Evolutionary conservation across 2,888 invertebrate genomes (phyloP), one percentile per base, ranked within the genome.

Genomic region (Diadromus collaris): DNA sequence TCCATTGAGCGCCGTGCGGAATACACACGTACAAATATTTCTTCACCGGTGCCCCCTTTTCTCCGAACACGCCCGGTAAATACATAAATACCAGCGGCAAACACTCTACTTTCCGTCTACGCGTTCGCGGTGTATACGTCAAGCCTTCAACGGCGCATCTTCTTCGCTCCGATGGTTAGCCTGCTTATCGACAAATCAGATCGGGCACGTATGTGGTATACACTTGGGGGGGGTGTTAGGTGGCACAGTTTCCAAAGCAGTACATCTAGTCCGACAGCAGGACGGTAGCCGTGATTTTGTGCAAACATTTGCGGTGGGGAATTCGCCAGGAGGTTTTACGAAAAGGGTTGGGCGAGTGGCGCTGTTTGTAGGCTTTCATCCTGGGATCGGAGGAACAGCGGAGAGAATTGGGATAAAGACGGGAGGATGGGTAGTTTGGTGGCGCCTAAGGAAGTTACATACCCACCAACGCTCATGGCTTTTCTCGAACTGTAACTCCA

Each of bases 261-360:
- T 29, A 67, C 78, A 75, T n/a, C 41, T 29, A 54, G 76, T 69
- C 76, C 60, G 54, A 73, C 73, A 73, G 64, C 65, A 51, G 67
- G 75, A 78, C 74, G 79, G 81, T 80, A 80, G 78, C 79, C 83
- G 87, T 87, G 86, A 88, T 87, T 89, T 87, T 83, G 86, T 83
- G 86, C 85, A 89, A 89, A 89, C 86, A 88, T 89, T 88, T 86
- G 86, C 85, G 72, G 83, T 84, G 83, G 82, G 84, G 54, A 56
- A 56, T 56, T 56, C 27, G 48, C 56, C 32, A 64, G 32, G 56
- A 65, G 63, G 71, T 67, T 63, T 77, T 38, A n/a, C 38, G 38
- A 16, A 38, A 38, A 38, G 38, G 38, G 38, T 38, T 38, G 38
- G 72, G 70, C 69, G 74, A 81, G 76, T 74, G 76, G 76, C 76